Base-by-base conservation (phyloP, 1,140 invertebrate genomes). In the Caerostris extrusa region DNA sequence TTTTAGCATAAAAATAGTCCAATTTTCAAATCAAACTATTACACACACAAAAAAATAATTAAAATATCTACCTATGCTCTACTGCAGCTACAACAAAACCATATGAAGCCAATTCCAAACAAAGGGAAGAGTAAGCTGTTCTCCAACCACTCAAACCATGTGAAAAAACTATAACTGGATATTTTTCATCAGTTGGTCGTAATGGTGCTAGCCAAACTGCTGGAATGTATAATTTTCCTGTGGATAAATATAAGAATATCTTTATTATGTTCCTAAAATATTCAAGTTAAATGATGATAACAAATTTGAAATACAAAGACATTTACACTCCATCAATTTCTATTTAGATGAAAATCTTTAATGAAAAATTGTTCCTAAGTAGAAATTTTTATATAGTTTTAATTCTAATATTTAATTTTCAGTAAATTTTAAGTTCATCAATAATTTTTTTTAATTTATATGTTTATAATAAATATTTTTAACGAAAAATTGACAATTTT, bases 111-210 rank as follows among this genome's bases (percentile, higher is more conserved):
- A 97, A 95, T 93, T 97, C 97, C 71, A 96, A 95, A 95, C 97
- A 97, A 86, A 97, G 96, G 4, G 96, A 96, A 50, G 97, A 97
- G 95, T 97, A 97, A 55, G 97, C 96, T 56, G 97, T 97, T 93
- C 97, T 95, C 95, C 96, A 96, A 0, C 96, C 97, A 34, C 97
- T 97, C 64, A 97, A 96, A 12, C 97, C 97, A 95, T 98, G 97
- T 1, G 97, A 97, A 95, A 97, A 97, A 17, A 98, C 95, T 56
- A 97, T 95, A 8, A 97, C 96, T 61, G 97, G 97, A 94, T 97
- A 96, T 93, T 95, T 96, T 95, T 96, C 95, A 88, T 94, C 95
- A 85, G 85, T 60, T 89, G 19, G 81, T n/a, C 94, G 95, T 61
- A 95, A 95, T 64, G 88, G 85, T 55, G 96, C 96, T 85, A 97